These are phyloP conservation scores for Calyptomena viridis DNA, from an alignment of 2,113 vertebrate species.

Conservation along the genomic window DNA sequence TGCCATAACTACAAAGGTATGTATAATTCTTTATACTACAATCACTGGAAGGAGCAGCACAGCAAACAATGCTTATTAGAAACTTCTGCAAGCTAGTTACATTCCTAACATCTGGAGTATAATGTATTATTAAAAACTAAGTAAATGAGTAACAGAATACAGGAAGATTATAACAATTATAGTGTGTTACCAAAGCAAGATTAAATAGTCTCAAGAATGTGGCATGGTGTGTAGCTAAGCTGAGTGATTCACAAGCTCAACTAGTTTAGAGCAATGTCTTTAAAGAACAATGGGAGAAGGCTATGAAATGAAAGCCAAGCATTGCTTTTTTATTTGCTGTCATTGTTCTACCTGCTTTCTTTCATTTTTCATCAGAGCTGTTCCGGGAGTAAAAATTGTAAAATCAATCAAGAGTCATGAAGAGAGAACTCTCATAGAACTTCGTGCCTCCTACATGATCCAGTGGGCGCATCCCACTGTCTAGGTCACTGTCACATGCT, in stretches of 20 bases:
- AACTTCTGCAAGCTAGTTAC: neutral
- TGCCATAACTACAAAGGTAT: neutral
- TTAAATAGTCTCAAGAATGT: neutral
- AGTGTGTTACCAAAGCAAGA: neutral
- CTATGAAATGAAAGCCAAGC: neutral
- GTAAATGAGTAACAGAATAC: neutral
- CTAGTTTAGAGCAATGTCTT: neutral
- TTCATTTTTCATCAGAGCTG: neutral
- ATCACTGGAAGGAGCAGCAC: neutral
- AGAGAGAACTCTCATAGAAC: neutral
- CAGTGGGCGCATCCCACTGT: neutral
- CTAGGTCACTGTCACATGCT: fast-evolving
- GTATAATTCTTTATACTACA: neutral
- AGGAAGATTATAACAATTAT: neutral
- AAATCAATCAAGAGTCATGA: neutral
- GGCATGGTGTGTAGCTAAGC: neutral
- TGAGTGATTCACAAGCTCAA: neutral
- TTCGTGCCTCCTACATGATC: neutral
- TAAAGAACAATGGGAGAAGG: neutral
- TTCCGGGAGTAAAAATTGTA: neutral
- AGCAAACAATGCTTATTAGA: neutral
- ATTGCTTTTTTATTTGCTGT: neutral
- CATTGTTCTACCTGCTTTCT: neutral
- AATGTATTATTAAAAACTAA: neutral
- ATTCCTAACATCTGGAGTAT: neutral